Evolutionary conservation across 2,888 invertebrate species (phyloP), one percentile per base, ranked within the genome.

Genomic region (Keiferia lycopersicella): DNA sequence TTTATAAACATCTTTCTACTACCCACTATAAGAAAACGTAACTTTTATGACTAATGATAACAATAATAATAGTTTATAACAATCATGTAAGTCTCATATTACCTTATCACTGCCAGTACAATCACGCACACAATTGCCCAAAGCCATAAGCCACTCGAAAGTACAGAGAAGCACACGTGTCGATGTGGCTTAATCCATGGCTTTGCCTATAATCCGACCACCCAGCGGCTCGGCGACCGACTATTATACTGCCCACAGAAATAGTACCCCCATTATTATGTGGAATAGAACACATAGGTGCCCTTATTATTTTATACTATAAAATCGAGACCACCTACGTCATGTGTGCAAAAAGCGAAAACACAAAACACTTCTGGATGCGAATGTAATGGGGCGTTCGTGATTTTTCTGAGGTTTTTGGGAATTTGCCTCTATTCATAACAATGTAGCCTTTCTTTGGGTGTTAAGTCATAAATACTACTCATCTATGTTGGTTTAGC

Each of bases 161-260:
- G 78, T 78, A 81, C 75, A 80, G 77, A 76, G 82, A 75, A 76
- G 82, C 83, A 87, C 89, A 88, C 88, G 90, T 90, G 90, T 90
- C 87, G 87, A 91, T 87, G 84, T 79, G 77, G 75, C 76, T 78
- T 91, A 90, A 91, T 90, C 91, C 86, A 71, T 69, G 77, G 84
- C 85, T 88, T 86, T 85, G 79, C 82, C 81, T 76, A 80, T 87
- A 86, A 88, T 88, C 88, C 90, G 91, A 89, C 91, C 91, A 91
- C 91, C 91, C 90, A 87, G 73, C 69, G 77, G 78, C 80, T 71
- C 69, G 73, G 66, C 77, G 80, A 76, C 85, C 80, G 83, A 80
- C 74, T 71, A 79, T 77, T 81, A 83, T 80, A 73, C 84, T 87
- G 87, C 82, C 86, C 85, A 84, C 81, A 83, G 82, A 80, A 81